A percentile compares a stretch with the other conserved stretches of the same genome.
phyloP scores from a whole-genome alignment of 2,797 vertebrate genomes.

The Serranus cabrilla region DNA sequence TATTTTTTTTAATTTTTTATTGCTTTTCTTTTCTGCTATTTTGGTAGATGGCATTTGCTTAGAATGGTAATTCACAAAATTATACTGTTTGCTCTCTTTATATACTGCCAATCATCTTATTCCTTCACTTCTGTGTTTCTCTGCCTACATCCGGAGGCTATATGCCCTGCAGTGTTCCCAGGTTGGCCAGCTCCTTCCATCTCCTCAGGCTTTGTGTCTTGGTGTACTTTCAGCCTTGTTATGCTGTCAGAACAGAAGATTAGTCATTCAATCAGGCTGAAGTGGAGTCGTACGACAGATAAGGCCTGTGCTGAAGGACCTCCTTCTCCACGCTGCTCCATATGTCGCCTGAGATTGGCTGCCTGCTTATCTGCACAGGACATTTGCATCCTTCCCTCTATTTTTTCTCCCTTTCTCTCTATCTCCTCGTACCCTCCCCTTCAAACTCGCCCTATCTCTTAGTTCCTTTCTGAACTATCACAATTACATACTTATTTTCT shows the following conservation, averaged over 20 bases:
- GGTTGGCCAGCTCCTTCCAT: constrained; percentile 54
- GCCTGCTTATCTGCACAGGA: constrained; percentile 64
- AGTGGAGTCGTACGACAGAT: constrained; percentile 76
- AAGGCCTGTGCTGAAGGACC: constrained; percentile 79
- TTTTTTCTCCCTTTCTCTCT: constrained; percentile 29
- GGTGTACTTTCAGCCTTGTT: constrained; percentile 76
- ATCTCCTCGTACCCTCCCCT: constrained; percentile 44
- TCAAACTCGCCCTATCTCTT: constrained; percentile 45
- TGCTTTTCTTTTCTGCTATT: neutral
- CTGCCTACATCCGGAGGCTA: constrained; percentile 50
- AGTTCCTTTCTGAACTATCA: constrained; percentile 55
- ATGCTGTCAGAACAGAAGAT: constrained; percentile 81
- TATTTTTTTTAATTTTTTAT: neutral
- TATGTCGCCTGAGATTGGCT: constrained; percentile 76
- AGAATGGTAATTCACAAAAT: constrained; percentile 1
- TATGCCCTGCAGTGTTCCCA: constrained; percentile 63
- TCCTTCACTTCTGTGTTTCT: neutral
- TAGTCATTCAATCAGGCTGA: constrained; percentile 86
- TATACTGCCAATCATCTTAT: constrained; percentile 40
- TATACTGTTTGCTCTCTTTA: constrained; percentile 19
- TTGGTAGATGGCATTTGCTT: neutral
- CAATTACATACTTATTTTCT: constrained; percentile 53
- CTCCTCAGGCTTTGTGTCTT: constrained; percentile 68
- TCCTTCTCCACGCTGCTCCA: constrained; percentile 71
- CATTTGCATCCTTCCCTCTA: constrained; percentile 75